Conservation (phyloP, 2,797 vertebrate species). For the Spea hammondii region DNA sequence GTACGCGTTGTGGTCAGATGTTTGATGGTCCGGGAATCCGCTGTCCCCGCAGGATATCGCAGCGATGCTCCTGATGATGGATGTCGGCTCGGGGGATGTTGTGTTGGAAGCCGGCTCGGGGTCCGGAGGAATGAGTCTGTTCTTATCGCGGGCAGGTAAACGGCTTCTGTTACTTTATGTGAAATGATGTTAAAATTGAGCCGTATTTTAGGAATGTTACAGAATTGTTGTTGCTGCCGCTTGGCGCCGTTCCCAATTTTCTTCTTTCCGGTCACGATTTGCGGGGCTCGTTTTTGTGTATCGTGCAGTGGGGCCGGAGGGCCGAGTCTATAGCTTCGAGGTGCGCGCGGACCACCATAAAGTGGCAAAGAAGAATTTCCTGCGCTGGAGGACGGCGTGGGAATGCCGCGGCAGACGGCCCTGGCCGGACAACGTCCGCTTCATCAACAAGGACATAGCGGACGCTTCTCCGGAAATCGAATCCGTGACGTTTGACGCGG, state of each 20-base stretch:
- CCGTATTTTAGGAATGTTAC: no score
- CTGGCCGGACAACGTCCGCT: conserved; percentile 88
- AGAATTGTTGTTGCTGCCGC: no score
- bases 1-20: no score
- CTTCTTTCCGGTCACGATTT: not conserved
- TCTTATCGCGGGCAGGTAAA: conserved; percentile 88
- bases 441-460: conserved; percentile 76
- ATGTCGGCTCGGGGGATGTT: conserved; percentile 78
- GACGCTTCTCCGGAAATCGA: conserved; percentile 69
- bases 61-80: conserved; percentile 78
- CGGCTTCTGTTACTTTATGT: conserved; percentile 6
- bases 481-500: conserved; percentile 76
- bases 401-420: conserved; percentile 66
- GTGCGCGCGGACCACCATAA: conserved; percentile 79
- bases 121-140: conserved; percentile 85
- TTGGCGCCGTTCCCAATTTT: not conserved
- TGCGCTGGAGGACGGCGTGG: conserved; percentile 79
- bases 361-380: conserved; percentile 79
- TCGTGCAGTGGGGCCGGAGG: conserved; percentile 78
- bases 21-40: not conserved
- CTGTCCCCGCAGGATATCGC: conserved; percentile 69
- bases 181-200: no score
- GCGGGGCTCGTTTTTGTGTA: conserved; percentile 30
- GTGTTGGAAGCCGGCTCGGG: conserved; percentile 88
- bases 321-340: conserved; percentile 85